Conservation (phyloP, 2,113 vertebrate species). For the Salminus brasiliensis region DNA sequence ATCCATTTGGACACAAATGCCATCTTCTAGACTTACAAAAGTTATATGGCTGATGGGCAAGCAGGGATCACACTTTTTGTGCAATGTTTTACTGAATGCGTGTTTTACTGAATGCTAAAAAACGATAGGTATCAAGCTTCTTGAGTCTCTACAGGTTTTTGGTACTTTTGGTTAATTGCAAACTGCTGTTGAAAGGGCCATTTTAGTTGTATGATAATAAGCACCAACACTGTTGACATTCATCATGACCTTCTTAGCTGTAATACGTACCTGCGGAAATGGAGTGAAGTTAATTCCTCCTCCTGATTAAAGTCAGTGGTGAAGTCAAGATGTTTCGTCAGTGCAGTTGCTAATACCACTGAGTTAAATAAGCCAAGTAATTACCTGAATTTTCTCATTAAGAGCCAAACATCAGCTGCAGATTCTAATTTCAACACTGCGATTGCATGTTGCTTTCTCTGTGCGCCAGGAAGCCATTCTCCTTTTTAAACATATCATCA, state of each 20-base stretch:
- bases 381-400: conserved; percentile 13
- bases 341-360: conserved; percentile 5
- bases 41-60: no score
- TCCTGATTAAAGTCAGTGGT: not conserved
- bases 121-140: no score
- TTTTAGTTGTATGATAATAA: not conserved
- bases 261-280: not conserved
- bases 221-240: not conserved
- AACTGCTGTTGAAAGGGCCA: no score
- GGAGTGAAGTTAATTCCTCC: not conserved
- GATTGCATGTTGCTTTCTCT: not conserved
- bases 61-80: no score
- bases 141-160: no score
- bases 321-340: not conserved
- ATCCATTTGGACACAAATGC: no score
- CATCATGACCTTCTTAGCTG: not conserved
- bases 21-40: no score
- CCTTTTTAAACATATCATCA: not conserved
- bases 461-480: not conserved
- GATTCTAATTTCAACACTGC: conserved; percentile 5
- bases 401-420: not conserved
- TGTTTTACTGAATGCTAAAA: no score
- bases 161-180: no score
- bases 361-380: conserved; percentile 19
- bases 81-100: no score